Conservation (phyloP, 2,888 invertebrate genomes). For the Drosophila neotestacea region DNA sequence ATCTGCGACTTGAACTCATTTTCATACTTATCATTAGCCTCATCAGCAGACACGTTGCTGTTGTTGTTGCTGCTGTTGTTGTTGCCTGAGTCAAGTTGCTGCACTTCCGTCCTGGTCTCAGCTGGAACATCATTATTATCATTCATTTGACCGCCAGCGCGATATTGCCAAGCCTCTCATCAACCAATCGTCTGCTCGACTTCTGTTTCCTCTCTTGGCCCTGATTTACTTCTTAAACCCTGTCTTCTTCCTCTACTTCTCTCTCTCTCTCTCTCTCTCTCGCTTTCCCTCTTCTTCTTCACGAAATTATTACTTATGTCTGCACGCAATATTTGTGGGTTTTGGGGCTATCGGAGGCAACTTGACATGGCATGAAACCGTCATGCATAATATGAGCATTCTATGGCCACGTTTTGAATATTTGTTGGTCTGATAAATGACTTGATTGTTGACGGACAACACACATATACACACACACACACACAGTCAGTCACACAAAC, state of each 20-base stretch:
- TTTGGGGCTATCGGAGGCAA: slow-evolving; percentile 47
- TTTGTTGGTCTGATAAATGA: slow-evolving; percentile 64
- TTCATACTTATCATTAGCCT: slow-evolving; percentile 81
- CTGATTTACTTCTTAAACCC: slow-evolving; percentile 20
- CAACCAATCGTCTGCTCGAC: slow-evolving; percentile 60
- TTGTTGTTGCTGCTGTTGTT: slow-evolving; percentile 24
- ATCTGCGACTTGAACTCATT: slow-evolving; percentile 74
- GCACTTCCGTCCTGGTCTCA: slow-evolving; percentile 46
- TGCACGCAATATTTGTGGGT: slow-evolving; percentile 74
- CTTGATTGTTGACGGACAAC: slow-evolving; percentile 57
- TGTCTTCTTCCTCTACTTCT: background rate
- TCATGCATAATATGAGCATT: slow-evolving; percentile 56
- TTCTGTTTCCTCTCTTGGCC: slow-evolving; percentile 54
- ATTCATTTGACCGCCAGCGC: slow-evolving; percentile 55
- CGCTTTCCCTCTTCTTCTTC: slow-evolving; percentile 30
- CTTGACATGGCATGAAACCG: slow-evolving; percentile 46
- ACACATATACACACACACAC: slow-evolving; percentile 11
- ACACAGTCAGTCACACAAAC: background rate
- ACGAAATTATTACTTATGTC: slow-evolving; percentile 66
- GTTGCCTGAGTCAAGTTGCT: slow-evolving; percentile 27
- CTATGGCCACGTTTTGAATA: slow-evolving; percentile 64
- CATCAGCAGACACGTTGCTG: slow-evolving; percentile 56
- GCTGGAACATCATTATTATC: slow-evolving; percentile 68
- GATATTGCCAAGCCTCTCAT: slow-evolving; percentile 39
- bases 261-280: slow-evolving; percentile 2